A percentile compares a stretch with the other conserved stretches of the same genome.
Conservation (phyloP, 2,797 vertebrate species). For the Myiotriccus ornatus region DNA sequence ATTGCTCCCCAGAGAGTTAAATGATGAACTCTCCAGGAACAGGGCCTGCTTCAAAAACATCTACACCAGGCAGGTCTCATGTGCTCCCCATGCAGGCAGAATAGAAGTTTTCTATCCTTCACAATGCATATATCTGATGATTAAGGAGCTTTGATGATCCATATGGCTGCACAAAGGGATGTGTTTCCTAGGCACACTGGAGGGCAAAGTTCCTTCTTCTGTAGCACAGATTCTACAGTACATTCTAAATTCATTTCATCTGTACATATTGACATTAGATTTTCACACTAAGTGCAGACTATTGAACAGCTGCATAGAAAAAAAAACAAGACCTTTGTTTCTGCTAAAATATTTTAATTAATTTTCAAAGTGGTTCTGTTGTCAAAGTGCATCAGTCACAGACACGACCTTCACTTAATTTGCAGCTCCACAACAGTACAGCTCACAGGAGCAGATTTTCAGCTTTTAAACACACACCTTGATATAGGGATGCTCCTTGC, state of each 20-base stretch:
- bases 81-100: background rate
- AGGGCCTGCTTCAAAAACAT: background rate
- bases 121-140: background rate
- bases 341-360: background rate
- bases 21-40: background rate
- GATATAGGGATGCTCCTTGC: slow-evolving; percentile 97
- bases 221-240: background rate
- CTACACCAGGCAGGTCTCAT: background rate
- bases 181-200: background rate
- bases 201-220: background rate
- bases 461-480: slow-evolving; percentile 79
- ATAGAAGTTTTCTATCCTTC: background rate
- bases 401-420: background rate
- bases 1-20: background rate
- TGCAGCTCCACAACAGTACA: background rate
- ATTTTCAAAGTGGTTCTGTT: background rate
- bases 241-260: slow-evolving; percentile 5
- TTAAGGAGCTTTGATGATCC: slow-evolving; percentile 29
- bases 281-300: background rate
- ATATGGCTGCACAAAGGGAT: background rate
- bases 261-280: background rate
- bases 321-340: background rate
- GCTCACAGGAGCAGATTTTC: background rate
- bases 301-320: background rate
- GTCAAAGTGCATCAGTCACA: background rate